These are phyloP conservation scores for Netelia virgata DNA, from an alignment of 2,888 invertebrate species.

Conservation along the genomic window DNA sequence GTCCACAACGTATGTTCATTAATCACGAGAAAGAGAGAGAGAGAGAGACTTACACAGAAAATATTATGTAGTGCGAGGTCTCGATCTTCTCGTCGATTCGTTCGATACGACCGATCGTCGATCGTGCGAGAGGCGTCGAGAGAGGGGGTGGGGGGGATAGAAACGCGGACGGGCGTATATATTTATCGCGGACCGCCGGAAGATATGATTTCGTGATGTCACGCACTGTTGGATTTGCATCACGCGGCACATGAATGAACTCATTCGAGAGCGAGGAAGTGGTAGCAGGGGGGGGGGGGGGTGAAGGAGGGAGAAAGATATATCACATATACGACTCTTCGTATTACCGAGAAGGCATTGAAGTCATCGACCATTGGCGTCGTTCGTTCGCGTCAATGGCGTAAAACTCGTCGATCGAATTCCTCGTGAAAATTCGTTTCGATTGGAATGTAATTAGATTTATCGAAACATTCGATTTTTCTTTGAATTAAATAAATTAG, in stretches of 20 bases:
- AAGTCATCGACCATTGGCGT: constrained; percentile 51
- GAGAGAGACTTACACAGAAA: background rate
- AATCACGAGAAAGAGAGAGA: too few relatives aligned
- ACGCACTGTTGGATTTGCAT: constrained; percentile 65
- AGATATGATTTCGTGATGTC: constrained; percentile 62
- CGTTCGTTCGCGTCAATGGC: background rate
- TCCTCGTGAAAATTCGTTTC: background rate
- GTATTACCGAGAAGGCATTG: constrained; percentile 36
- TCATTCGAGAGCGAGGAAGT: constrained; percentile 52
- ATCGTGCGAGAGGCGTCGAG: background rate
- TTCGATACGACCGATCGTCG: background rate
- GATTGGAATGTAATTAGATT: background rate
- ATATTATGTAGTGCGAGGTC: background rate
- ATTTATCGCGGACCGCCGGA: constrained; percentile 30
- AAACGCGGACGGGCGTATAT: background rate
- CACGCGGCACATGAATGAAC: constrained; percentile 70
- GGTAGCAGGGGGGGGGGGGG: background rate
- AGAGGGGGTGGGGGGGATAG: too few relatives aligned
- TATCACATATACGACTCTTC: background rate
- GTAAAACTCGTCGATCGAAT: constrained; percentile 17
- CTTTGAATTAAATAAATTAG: too few relatives aligned
- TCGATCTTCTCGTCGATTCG: constrained; percentile 33
- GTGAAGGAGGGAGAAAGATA: background rate
- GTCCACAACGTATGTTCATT: background rate
- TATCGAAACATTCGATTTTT: background rate